Evolutionary conservation across 1,140 invertebrate species (phyloP).

Genomic region (Caerostris extrusa): DNA sequence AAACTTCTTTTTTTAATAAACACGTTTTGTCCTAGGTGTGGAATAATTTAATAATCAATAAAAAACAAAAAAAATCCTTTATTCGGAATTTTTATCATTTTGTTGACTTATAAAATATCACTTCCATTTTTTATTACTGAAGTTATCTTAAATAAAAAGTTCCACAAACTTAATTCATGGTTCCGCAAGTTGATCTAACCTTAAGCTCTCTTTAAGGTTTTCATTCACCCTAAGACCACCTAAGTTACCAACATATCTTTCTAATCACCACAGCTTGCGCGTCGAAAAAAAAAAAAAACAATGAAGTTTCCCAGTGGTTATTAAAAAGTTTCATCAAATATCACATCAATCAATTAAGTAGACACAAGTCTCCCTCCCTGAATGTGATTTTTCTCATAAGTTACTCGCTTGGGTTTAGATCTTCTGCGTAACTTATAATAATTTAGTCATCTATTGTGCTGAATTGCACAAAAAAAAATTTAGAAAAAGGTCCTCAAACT

Average conservation of each 20-base stretch:
- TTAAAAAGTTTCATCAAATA: slow-evolving; percentile 66
- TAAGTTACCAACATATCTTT: slow-evolving; percentile 16
- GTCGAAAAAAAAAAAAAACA: slow-evolving; percentile 6
- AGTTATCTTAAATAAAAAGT: not conserved
- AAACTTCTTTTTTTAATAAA: too few species aligned
- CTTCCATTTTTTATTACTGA: not conserved
- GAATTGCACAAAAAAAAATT: not conserved
- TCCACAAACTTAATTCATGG: slow-evolving; percentile 1
- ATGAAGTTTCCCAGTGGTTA: slow-evolving; percentile 35
- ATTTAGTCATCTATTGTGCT: not conserved
- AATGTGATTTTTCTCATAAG: slow-evolving; percentile 23
- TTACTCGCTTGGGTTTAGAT: not conserved
- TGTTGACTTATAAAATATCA: not conserved
- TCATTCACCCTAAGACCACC: not conserved
- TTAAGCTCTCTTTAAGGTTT: slow-evolving; percentile 14
- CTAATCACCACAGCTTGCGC: slow-evolving; percentile 5
- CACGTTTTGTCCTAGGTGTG: too few species aligned
- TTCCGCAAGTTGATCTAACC: not conserved
- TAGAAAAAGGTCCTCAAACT: slow-evolving; percentile 10
- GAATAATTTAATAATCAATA: too few species aligned
- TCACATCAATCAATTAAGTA: slow-evolving; percentile 68
- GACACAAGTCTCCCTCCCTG: not conserved
- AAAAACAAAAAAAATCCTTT: too few species aligned
- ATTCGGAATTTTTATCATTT: too few species aligned
- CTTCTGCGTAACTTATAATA: not conserved